Evolutionary conservation across 2,113 vertebrate genomes (phyloP).

Genomic region (Oncorhynchus keta): DNA sequence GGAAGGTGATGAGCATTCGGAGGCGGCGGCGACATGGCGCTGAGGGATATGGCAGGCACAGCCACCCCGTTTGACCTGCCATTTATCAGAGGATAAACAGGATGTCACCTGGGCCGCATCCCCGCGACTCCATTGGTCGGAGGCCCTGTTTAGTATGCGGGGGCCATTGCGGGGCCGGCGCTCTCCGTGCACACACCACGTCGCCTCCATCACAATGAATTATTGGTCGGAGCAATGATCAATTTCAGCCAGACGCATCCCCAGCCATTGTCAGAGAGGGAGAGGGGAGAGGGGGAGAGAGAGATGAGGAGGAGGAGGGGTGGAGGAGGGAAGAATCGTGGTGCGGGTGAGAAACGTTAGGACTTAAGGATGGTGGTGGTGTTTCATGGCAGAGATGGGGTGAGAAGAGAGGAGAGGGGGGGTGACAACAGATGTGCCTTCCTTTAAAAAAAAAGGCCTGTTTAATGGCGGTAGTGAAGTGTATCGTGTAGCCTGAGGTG

Average conservation of each 20-base stretch:
- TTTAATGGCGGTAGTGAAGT: constrained; percentile 73
- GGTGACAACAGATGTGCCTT: constrained; percentile 74
- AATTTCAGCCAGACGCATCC: constrained; percentile 61
- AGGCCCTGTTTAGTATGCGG: constrained; percentile 73
- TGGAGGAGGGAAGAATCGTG: neutral
- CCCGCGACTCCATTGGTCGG: constrained; percentile 60
- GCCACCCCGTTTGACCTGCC: constrained; percentile 83
- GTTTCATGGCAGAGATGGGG: constrained; percentile 26
- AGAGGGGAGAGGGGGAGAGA: constrained; percentile 2
- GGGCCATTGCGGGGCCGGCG: constrained; percentile 63
- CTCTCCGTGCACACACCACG: constrained; percentile 69
- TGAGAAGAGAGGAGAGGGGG: constrained; percentile 14
- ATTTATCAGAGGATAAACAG: constrained; percentile 81
- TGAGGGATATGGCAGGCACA: constrained; percentile 83
- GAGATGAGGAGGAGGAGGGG: constrained; percentile 8
- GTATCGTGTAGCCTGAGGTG: constrained; percentile 76
- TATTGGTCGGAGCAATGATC: constrained; percentile 65
- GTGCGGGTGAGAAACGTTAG: neutral
- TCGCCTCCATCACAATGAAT: constrained; percentile 67
- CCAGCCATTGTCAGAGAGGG: constrained; percentile 27
- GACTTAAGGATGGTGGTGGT: neutral
- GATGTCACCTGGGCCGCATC: constrained; percentile 64
- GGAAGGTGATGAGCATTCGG: neutral
- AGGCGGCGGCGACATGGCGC: constrained; percentile 72
- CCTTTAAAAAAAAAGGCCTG: constrained; percentile 61